These are phyloP conservation scores for Micronycteris hirsuta DNA, from an alignment of 2,113 vertebrate genomes.

Conservation along the genomic window DNA sequence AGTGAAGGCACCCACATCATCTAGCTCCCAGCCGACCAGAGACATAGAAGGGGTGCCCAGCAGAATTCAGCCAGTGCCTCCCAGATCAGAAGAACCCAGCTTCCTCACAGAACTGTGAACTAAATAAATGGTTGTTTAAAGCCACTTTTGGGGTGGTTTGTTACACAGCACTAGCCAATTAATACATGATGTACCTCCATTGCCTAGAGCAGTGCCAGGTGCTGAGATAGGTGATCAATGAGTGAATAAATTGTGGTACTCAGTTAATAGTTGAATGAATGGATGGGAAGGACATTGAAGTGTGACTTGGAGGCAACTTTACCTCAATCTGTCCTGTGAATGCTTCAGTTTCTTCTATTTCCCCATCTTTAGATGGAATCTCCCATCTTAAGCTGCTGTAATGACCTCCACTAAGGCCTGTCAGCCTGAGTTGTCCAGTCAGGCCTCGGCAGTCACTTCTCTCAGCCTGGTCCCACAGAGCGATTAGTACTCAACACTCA, in stretches of 20 bases:
- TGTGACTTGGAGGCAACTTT: neutral
- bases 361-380: neutral
- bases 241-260: neutral
- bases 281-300: neutral
- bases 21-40: neutral
- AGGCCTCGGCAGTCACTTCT: neutral
- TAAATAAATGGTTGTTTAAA: neutral
- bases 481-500: too few species aligned
- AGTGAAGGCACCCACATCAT: too few species aligned
- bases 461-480: neutral
- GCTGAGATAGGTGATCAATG: neutral
- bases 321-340: neutral
- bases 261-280: neutral
- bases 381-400: neutral
- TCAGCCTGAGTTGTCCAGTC: neutral
- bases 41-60: neutral
- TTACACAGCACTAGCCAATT: neutral
- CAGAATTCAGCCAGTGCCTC: neutral
- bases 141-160: neutral
- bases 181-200: neutral
- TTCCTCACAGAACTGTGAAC: neutral
- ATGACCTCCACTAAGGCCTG: neutral
- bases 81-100: neutral
- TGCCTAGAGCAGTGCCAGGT: neutral
- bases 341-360: neutral